Conservation (phyloP, 1,140 invertebrate species). For the Drosophila bifasciata region DNA sequence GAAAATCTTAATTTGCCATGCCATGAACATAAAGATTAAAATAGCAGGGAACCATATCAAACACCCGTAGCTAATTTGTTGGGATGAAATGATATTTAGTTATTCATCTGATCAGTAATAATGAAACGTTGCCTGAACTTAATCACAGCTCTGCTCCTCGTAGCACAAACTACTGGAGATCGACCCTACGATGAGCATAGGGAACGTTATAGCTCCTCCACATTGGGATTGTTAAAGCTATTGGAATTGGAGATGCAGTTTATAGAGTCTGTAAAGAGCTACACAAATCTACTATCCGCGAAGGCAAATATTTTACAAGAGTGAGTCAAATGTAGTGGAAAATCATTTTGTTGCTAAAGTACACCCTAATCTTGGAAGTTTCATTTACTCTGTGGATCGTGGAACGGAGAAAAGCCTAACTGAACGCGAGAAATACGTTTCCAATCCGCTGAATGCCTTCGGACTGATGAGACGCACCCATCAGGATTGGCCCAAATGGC, state of each 20-base stretch:
- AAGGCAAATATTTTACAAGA: slow-evolving; percentile 22
- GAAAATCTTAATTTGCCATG: not conserved
- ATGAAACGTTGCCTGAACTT: slow-evolving; percentile 1
- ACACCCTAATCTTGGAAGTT: not conserved
- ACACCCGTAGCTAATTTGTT: not conserved
- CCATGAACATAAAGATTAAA: slow-evolving; percentile 4
- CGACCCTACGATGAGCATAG: not conserved
- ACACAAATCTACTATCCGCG: slow-evolving; percentile 25
- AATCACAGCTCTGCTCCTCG: slow-evolving; percentile 4
- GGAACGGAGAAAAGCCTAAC: not conserved
- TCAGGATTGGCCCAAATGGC: slow-evolving; percentile 57
- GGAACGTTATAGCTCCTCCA: slow-evolving; percentile 8
- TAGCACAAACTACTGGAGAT: not conserved
- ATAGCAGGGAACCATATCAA: not conserved
- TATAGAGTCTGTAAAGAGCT: not conserved
- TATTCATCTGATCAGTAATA: slow-evolving; percentile 6
- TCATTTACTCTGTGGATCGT: slow-evolving; percentile 11
- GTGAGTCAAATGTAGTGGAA: slow-evolving; percentile 1
- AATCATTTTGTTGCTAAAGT: too few relatives aligned
- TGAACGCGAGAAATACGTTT: slow-evolving; percentile 39
- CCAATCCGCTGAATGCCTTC: slow-evolving; percentile 56
- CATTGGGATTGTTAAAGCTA: slow-evolving; percentile 4
- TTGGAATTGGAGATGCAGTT: slow-evolving; percentile 20
- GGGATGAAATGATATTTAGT: too few relatives aligned
- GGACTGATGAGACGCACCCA: slow-evolving; percentile 40